Evolutionary conservation across 2,888 invertebrate genomes (phyloP), one percentile per base, ranked within the genome.

Genomic region (Latrodectus hesperus): DNA sequence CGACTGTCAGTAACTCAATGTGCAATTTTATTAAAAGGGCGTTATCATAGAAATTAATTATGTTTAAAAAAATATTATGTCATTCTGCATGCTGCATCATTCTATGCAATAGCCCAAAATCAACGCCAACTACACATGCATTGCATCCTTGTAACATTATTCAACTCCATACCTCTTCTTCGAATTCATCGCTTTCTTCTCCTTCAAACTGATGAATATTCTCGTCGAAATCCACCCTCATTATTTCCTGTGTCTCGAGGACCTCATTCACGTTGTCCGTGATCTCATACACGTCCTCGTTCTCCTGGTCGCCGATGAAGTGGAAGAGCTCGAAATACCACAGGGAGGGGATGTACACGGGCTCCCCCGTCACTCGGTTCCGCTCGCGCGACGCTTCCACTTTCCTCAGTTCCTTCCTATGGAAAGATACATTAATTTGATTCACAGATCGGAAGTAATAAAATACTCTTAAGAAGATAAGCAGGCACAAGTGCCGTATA

Each of bases 261-360:
- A 53, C 67, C 9, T 72, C 77, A n/a, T 14, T 65, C 16, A 26
- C 64, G 26, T 65, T 71, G 22, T 79, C 71, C 14, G 67, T 26
- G 26, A 72, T 71, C 11, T 60, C 60, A 11, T 10, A 6, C 9
- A 49, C 51, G 6, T 73, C 60, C 5, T 70, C 75, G 4, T 70
- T 70, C 55, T 86, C 86, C n/a, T 86, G 86, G 55, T 86, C 86
- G 10, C 64, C 76, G 38, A 86, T 81, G 86, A 86, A 86, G 14
- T 86, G 86, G 51, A 86, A 86, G 9, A 86, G 72, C 9, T 86
- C 81, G 53, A 17, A 86, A 72, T 86, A 86, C 86, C 86, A 86
- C n/a, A 86, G 53, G 0, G 86, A 86, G 9, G 86, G 86, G 1
- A 81, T 72, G 49, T 86, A 86, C 11, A 81, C 51, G 0, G 86